Conservation (phyloP, 2,797 vertebrate species). For the Spinus olivaceus region DNA sequence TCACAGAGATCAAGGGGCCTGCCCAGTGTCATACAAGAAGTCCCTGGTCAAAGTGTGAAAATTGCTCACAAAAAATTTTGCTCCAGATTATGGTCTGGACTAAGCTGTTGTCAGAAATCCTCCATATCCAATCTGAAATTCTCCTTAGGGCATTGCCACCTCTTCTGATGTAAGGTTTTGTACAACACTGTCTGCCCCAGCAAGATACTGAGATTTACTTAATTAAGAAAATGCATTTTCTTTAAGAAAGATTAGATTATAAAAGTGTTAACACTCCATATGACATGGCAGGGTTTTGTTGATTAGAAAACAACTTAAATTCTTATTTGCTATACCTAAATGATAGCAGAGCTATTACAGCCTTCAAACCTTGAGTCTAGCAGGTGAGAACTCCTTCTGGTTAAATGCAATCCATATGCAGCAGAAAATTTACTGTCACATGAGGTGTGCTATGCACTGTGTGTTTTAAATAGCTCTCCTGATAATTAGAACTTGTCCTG, state of each 20-base stretch:
- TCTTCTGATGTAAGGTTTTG: background rate
- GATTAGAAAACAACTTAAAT: background rate
- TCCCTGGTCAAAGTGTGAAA: background rate
- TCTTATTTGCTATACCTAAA: background rate
- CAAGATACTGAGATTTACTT: background rate
- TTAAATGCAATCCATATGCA: background rate
- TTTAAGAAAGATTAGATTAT: background rate
- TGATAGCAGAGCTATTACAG: background rate
- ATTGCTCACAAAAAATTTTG: background rate
- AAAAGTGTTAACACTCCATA: background rate
- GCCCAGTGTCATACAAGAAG: background rate
- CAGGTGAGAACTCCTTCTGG: background rate
- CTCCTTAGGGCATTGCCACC: background rate
- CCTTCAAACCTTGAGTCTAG: background rate
- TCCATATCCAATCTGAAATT: background rate
- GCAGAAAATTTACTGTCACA: background rate
- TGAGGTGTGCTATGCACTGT: background rate
- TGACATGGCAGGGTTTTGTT: background rate
- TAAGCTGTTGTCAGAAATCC: background rate
- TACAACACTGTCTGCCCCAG: background rate
- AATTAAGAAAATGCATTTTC: background rate
- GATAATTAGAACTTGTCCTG: background rate
- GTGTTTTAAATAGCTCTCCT: background rate
- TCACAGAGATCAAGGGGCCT: background rate
- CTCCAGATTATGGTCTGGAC: background rate